Evolutionary conservation across 2,113 vertebrate genomes (phyloP).

Genomic region (Eurystomus gularis): DNA sequence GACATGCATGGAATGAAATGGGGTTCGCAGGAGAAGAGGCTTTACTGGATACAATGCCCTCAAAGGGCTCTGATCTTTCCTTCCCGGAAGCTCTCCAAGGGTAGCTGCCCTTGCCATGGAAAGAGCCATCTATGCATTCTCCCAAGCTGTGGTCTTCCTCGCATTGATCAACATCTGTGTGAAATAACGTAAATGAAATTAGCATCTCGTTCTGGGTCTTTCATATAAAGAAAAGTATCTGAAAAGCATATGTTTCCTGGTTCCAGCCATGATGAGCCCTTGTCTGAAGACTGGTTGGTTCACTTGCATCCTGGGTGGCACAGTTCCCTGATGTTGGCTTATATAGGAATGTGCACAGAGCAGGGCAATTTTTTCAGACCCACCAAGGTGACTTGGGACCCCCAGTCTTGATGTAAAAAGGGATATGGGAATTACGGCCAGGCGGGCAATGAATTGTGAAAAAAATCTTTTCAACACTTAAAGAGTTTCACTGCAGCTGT

Average conservation of each 20-base stretch:
- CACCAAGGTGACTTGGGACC: background rate
- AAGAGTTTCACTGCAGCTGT: accelerated
- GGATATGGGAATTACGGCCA: background rate
- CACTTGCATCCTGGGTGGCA: background rate
- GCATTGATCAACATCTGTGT: background rate
- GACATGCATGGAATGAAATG: background rate
- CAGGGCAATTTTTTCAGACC: background rate
- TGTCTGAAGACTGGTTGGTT: background rate
- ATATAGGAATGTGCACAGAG: accelerated
- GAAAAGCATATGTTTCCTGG: background rate
- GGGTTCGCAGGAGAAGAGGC: background rate
- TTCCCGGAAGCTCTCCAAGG: background rate
- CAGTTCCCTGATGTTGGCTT: background rate
- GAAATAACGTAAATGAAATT: background rate
- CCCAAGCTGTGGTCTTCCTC: background rate
- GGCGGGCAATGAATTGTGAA: background rate
- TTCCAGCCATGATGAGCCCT: background rate
- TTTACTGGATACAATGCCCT: background rate
- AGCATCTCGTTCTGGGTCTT: background rate
- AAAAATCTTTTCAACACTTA: background rate
- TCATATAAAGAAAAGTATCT: background rate
- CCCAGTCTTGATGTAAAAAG: background rate
- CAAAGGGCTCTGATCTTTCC: background rate
- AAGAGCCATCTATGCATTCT: background rate
- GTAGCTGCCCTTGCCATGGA: background rate